phyloP scores from a whole-genome alignment of 2,113 vertebrate species.

The Petrocephalus zakoni region DNA sequence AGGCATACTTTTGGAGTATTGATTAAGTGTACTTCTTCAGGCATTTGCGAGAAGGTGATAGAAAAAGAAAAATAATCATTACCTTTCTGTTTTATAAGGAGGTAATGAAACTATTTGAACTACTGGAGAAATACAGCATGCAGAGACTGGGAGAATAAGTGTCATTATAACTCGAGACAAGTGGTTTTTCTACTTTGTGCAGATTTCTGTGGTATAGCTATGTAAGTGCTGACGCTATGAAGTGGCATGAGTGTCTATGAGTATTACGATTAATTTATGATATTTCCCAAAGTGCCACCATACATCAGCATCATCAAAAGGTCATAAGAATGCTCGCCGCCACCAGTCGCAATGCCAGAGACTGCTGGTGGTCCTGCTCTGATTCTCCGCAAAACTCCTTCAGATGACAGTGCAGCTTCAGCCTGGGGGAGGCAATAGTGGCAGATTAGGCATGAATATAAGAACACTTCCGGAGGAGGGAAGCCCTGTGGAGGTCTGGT shows the following conservation, averaged over 20 bases:
- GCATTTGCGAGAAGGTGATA: neutral
- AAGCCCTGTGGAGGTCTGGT: neutral
- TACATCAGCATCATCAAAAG: neutral
- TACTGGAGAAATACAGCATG: neutral
- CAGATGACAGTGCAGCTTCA: neutral
- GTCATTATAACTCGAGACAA: neutral
- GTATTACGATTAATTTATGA: neutral
- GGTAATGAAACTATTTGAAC: neutral
- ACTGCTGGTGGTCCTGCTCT: constrained; percentile 12
- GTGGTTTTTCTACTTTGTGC: neutral
- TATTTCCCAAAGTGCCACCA: neutral
- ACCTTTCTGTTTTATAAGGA: neutral
- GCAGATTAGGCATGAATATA: constrained; percentile 16
- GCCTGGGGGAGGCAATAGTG: neutral
- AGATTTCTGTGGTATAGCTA: neutral
- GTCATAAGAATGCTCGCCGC: neutral
- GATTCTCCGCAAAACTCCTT: constrained; percentile 2
- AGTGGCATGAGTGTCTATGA: neutral
- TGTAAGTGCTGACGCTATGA: neutral
- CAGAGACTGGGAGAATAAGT: neutral
- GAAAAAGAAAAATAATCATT: neutral
- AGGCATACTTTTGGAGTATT: neutral
- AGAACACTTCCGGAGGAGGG: neutral
- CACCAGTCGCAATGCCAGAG: neutral
- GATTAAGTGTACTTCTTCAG: neutral